Conservation (phyloP, 2,888 invertebrate genomes). For the Xanthorhoe designata region DNA sequence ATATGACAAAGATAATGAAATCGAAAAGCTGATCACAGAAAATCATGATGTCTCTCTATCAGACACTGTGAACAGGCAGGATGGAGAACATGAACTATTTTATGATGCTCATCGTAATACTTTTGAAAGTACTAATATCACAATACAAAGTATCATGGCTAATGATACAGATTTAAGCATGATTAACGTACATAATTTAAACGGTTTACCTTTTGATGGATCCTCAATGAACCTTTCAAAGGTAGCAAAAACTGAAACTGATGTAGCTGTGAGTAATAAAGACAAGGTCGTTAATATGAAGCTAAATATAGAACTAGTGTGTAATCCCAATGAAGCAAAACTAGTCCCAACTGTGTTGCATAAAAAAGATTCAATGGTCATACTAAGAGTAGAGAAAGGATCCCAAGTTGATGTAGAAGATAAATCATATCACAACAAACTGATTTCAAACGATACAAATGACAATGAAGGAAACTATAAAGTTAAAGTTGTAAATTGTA, state of each 20-base stretch:
- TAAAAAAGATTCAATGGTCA: conserved; percentile 30
- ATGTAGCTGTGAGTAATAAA: conserved; percentile 51
- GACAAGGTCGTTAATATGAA: conserved; percentile 61
- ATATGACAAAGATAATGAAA: conserved; percentile 44
- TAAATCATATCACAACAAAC: conserved; percentile 38
- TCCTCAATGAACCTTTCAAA: conserved; percentile 7
- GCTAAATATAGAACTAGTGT: conserved; percentile 61
- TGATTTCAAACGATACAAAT: conserved; percentile 37
- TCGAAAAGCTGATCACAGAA: conserved; percentile 38
- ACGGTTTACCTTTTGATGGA: neutral
- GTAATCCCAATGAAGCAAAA: conserved; percentile 34
- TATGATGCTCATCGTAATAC: conserved; percentile 9
- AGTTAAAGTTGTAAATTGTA: conserved; percentile 50
- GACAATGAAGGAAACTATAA: conserved; percentile 42
- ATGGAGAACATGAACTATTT: conserved; percentile 7
- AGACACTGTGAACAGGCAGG: conserved; percentile 15
- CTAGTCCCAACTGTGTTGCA: neutral
- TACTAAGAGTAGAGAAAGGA: conserved; percentile 47
- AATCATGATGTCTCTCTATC: conserved; percentile 22
- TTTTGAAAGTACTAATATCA: conserved; percentile 2
- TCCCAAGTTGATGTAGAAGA: conserved; percentile 53
- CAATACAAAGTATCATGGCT: neutral
- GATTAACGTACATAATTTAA: neutral
- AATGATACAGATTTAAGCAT: neutral
- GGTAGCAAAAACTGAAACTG: conserved; percentile 38